Base-by-base conservation (phyloP, 2,797 vertebrate genomes). In the Periparus ater region DNA sequence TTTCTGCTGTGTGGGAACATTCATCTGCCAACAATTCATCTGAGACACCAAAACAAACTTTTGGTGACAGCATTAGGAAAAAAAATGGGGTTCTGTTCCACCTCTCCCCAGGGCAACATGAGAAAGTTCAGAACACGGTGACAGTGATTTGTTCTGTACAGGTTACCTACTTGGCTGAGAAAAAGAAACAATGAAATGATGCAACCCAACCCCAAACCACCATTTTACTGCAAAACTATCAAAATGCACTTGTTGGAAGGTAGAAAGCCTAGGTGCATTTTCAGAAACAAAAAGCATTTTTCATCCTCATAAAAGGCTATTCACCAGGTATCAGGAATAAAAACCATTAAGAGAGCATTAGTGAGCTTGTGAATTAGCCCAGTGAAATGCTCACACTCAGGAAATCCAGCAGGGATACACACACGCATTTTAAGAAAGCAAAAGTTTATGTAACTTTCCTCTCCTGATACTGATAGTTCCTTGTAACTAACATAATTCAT, bases 81-180 rank as follows among this genome's bases (percentile, higher is more conserved):
- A 77, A 85, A 70, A 71, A 71, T 6, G 3, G 6, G 18, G 7
- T 30, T 23, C 23, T 53, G 12, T 11, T 65, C 63, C 45, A 50
- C n/a, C 17, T 80, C 10, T 83, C 21, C n/a, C 16, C 44, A 53
- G 0, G 1, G 58, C 25, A 75, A 78, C 0, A 0, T 25, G 13
- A 80, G 34, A 48, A n/a, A n/a, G 17, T 47, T 90, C 10, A 78
- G 32, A 58, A 40, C 38, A 60, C 65, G 48, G 14, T 48, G 36
- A 27, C 6, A 0, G 36, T 29, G 30, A 48, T 10, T 45, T 55
- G 18, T 38, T 77, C 53, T 71, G 53, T 38, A 36, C 19, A 57
- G 18, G 45, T 62, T 20, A 42, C 14, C 32, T 23, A 23, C 15
- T 10, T 63, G 58, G 34, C 36, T 63, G 11, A 70, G 38, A 65